A percentile compares a stretch with the other conserved stretches of the same genome.
Conservation (phyloP, 2,797 vertebrate genomes). For the Borostomias antarcticus region DNA sequence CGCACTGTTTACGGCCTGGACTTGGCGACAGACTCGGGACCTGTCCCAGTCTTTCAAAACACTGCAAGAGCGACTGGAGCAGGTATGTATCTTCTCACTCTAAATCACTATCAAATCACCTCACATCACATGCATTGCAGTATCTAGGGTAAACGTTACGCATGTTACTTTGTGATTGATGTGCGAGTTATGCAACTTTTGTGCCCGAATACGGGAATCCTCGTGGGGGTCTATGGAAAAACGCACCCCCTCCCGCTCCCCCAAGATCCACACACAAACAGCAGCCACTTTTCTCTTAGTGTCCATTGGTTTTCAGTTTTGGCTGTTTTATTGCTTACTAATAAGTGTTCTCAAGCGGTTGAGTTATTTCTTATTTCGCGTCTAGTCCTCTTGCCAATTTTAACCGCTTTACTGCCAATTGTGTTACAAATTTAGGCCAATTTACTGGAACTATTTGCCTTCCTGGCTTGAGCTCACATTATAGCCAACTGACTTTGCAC, state of each 20-base stretch:
- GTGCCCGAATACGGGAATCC: constrained; percentile 56
- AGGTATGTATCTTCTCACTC: constrained; percentile 63
- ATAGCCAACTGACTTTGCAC: constrained; percentile 43
- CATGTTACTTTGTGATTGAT: no score
- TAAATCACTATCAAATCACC: not conserved
- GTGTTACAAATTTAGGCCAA: constrained; percentile 71
- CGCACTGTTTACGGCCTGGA: constrained; percentile 79
- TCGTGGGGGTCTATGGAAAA: constrained; percentile 51
- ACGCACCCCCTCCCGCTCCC: constrained; percentile 34
- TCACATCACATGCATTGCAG: not conserved
- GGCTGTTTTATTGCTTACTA: constrained; percentile 63
- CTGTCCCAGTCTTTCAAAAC: constrained; percentile 79
- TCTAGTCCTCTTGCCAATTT: constrained; percentile 57
- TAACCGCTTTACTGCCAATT: constrained; percentile 69
- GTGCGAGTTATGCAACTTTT: constrained; percentile 57
- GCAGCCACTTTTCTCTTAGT: constrained; percentile 23
- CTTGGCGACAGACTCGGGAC: constrained; percentile 80
- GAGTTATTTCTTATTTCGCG: constrained; percentile 52
- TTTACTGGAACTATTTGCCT: constrained; percentile 76
- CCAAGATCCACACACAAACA: constrained; percentile 7
- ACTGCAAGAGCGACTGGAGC: constrained; percentile 78
- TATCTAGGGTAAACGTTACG: no score
- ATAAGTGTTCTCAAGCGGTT: constrained; percentile 54
- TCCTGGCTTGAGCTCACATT: constrained; percentile 61
- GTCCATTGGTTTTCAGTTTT: constrained; percentile 23